A percentile compares a stretch with the other conserved stretches of the same genome.
Conservation (phyloP, 2,797 vertebrate species). For the Taeniopygia guttata region DNA sequence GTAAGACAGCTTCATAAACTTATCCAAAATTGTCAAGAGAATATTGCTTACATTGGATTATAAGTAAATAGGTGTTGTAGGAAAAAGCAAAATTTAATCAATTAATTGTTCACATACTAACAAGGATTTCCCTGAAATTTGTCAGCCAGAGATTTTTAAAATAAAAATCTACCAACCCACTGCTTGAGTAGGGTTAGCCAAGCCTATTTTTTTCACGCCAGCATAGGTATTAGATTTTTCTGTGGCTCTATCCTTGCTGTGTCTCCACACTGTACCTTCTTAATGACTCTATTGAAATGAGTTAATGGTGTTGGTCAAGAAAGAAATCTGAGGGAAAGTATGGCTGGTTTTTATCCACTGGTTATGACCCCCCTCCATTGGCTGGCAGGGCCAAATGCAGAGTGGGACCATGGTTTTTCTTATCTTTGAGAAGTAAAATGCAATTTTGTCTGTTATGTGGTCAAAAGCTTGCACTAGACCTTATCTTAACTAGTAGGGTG, state of each 20-base stretch:
- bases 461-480: background rate
- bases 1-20: background rate
- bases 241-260: background rate
- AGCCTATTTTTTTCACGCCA: background rate
- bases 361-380: background rate
- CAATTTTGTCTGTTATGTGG: background rate
- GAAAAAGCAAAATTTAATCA: background rate
- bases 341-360: background rate
- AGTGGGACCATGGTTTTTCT: background rate
- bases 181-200: background rate
- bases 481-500: background rate
- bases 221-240: background rate
- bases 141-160: background rate
- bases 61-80: background rate
- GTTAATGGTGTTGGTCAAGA: background rate
- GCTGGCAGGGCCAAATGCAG: background rate
- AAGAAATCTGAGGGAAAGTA: background rate
- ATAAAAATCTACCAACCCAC: background rate
- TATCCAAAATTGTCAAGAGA: background rate
- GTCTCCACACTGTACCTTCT: background rate
- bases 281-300: background rate
- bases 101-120: background rate
- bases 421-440: background rate
- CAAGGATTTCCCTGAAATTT: background rate
- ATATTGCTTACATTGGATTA: background rate